Percentiles rank a stretch among this genome's conserved stretches.
These are phyloP conservation scores for Salarias fasciatus DNA, from an alignment of 2,797 vertebrate genomes.

Conservation along the genomic window DNA sequence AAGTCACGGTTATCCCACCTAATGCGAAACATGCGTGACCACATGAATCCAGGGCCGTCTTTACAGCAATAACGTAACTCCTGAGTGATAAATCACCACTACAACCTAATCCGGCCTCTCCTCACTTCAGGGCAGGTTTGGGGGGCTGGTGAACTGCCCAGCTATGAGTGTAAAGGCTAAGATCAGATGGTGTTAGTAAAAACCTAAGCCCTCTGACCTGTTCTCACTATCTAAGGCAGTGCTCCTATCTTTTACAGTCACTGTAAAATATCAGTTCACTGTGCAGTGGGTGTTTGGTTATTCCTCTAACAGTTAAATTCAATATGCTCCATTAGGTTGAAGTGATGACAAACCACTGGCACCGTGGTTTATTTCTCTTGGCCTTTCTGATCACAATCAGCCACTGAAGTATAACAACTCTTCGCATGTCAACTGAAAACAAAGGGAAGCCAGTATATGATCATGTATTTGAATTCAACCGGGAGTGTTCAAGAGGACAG, in stretches of 20 bases:
- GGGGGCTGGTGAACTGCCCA: conserved; percentile 5
- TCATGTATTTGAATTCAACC: too few species aligned
- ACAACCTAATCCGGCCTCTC: conserved; percentile 22
- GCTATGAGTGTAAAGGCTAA: conserved; percentile 30
- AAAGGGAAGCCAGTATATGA: neutral
- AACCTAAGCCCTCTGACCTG: conserved; percentile 54
- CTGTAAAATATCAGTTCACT: conserved; percentile 17
- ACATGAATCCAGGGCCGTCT: neutral
- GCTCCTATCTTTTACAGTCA: conserved; percentile 47
- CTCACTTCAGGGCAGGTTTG: conserved; percentile 11
- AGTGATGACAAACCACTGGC: neutral
- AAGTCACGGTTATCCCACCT: neutral
- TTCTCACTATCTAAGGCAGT: conserved; percentile 52
- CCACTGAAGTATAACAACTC: neutral
- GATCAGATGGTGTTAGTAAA: conserved; percentile 46
- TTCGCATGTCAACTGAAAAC: neutral
- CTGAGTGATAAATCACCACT: conserved; percentile 14
- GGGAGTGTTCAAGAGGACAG: conserved; percentile 1
- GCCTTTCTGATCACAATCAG: neutral
- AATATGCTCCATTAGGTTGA: neutral
- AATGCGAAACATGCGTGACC: neutral
- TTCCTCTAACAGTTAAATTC: neutral
- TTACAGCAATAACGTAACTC: neutral
- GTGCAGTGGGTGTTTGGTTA: conserved; percentile 14
- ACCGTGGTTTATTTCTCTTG: neutral